These are phyloP conservation scores for Brachionus paranguensis DNA, from an alignment of 1,140 invertebrate species.

Conservation along the genomic window DNA sequence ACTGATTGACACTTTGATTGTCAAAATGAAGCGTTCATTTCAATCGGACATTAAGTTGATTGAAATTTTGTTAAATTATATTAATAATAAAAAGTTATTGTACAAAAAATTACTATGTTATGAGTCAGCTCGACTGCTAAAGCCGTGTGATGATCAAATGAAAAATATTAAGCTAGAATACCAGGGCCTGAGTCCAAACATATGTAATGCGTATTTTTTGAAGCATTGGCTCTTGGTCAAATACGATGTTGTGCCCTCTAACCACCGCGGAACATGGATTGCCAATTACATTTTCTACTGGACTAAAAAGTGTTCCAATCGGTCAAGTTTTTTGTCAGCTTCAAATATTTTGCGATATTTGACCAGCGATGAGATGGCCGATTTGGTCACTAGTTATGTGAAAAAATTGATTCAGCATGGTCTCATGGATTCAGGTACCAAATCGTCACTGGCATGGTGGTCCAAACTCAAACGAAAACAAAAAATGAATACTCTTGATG, in stretches of 20 bases:
- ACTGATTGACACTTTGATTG: not conserved
- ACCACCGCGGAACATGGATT: not conserved
- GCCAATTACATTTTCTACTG: slow-evolving; percentile 12
- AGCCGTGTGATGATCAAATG: not conserved
- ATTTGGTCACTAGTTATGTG: not conserved
- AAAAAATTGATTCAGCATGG: not conserved
- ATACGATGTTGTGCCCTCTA: not conserved
- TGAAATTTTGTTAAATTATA: not conserved
- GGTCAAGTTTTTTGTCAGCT: not conserved
- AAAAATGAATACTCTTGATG: not conserved
- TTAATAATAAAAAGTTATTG: not conserved
- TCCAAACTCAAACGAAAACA: not conserved
- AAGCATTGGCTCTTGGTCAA: slow-evolving; percentile 1
- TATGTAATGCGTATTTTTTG: slow-evolving; percentile 4
- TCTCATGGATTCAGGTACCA: not conserved
- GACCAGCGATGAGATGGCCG: not conserved
- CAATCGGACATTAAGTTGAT: not conserved
- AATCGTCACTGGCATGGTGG: not conserved
- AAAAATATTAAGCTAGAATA: not conserved
- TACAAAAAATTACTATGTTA: not conserved
- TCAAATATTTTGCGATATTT: not conserved
- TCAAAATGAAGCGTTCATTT: slow-evolving; percentile 12
- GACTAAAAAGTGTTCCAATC: not conserved
- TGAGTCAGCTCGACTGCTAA: not conserved
- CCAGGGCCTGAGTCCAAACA: not conserved